Evolutionary conservation across 2,113 vertebrate genomes (phyloP), one percentile per base, ranked within the genome.

Genomic region (Mormyrus iriodes): DNA sequence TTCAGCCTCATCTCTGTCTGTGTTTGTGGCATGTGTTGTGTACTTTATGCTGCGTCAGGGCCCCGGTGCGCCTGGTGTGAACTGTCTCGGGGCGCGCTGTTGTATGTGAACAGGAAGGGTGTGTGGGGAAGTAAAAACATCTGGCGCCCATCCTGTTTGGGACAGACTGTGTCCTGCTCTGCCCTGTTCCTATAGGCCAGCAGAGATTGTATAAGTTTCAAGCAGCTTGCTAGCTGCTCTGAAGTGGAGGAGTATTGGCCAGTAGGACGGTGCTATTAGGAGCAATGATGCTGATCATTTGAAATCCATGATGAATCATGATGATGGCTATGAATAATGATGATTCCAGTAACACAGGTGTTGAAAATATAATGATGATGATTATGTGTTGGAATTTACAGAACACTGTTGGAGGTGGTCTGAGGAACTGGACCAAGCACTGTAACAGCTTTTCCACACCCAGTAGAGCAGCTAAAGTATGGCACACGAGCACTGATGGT

Each of bases 131-230:
- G 95, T 94, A 94, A 91, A 95, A 94, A 96, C 94, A 95, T 93
- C 89, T 89, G 93, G 90, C 95, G 90, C 95, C 95, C 95, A 95
- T 96, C 96, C 95, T 96, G 95, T 96, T 96, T 96, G 94, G 95
- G 95, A 95, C 94, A 94, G 93, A 94, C 90, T 82, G 87, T 92
- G 92, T 95, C 95, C 94, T 93, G 93, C 91, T 90, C 92, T 94
- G 92, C 92, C 93, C 93, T 93, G 51, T 49, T 39, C 49, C 49
- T 88, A 82, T 88, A 42, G 46, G 51, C 51, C 46, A 86, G 51
- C 17, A 8, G 51, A 53, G 85, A 27, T n/a, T 53, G 51, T 35
- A 39, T 86, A 53, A 86, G 85, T 17, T 8, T 53, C 51, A 15
- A 86, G 85, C 15, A 86, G 85, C 48, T 53, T 31, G 12, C 21